Percentiles rank a stretch among this genome's conserved stretches.
Conservation (phyloP, 2,888 invertebrate species). For the Drosophila mulleri region DNA sequence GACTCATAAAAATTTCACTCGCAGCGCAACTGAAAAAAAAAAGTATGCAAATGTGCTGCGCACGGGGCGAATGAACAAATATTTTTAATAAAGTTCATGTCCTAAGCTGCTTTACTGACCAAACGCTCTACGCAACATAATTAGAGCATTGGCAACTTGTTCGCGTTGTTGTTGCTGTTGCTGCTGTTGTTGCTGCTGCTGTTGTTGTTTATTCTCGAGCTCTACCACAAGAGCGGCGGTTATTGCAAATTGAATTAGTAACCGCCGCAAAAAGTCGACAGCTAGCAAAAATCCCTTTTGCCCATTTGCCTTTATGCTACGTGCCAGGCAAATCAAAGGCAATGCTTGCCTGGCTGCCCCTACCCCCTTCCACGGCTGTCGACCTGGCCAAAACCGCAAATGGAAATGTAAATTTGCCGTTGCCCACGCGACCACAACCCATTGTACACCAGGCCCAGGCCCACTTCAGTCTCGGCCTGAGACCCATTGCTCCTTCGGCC, state of each 20-base stretch:
- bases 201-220: conserved; percentile 5
- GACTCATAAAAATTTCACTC: conserved; percentile 73
- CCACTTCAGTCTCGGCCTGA: neutral
- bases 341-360: conserved; percentile 1
- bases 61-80: conserved; percentile 62
- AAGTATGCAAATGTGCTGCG: conserved; percentile 69
- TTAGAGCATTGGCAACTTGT: conserved; percentile 59
- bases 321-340: conserved; percentile 76
- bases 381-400: conserved; percentile 61
- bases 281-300: conserved; percentile 73
- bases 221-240: conserved; percentile 54
- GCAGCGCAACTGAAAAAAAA: conserved; percentile 39
- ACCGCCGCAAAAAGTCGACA: conserved; percentile 58
- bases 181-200: neutral
- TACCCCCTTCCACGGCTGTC: neutral
- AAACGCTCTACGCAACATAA: conserved; percentile 66
- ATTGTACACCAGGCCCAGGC: conserved; percentile 24
- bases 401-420: conserved; percentile 76
- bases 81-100: conserved; percentile 78
- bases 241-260: conserved; percentile 81
- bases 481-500: neutral
- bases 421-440: conserved; percentile 66
- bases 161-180: neutral
- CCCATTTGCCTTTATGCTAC: conserved; percentile 63
- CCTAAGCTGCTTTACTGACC: conserved; percentile 75